Evolutionary conservation across 2,888 invertebrate genomes (phyloP).

Genomic region (Megamerina dolium): DNA sequence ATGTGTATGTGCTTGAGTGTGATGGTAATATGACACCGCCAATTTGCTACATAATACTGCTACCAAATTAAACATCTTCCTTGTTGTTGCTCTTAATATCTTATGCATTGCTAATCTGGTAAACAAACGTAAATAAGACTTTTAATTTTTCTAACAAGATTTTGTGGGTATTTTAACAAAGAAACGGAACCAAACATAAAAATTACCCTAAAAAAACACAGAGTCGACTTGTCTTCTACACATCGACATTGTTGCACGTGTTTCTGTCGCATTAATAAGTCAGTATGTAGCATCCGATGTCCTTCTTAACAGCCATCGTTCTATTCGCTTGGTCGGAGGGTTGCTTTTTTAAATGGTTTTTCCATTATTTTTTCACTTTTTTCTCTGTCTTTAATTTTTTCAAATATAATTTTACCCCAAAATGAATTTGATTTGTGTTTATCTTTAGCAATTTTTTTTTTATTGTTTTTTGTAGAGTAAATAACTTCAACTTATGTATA

Average conservation of each 20-base stretch:
- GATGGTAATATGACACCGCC: too few species aligned
- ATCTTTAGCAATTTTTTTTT: slow-evolving; percentile 10
- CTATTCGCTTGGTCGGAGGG: too few species aligned
- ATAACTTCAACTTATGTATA: not conserved
- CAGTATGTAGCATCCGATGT: too few species aligned
- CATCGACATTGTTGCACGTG: not conserved
- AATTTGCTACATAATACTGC: too few species aligned
- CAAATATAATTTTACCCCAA: not conserved
- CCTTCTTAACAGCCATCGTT: too few species aligned
- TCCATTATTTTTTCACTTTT: not conserved
- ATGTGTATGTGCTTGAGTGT: too few species aligned
- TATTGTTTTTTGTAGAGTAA: not conserved
- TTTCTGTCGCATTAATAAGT: not conserved
- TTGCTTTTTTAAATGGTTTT: too few species aligned
- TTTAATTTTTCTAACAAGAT: slow-evolving; percentile 11
- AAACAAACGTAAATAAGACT: slow-evolving; percentile 12
- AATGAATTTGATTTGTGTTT: slow-evolving; percentile 12
- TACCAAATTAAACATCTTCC: too few species aligned
- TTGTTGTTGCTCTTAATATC: too few species aligned
- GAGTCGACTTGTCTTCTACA: too few species aligned
- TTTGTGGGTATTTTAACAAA: slow-evolving; percentile 1
- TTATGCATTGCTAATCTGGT: slow-evolving; percentile 9
- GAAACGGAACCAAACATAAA: too few species aligned
- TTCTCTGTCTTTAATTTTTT: not conserved
- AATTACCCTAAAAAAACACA: too few species aligned